A percentile compares a stretch with the other conserved stretches of the same genome.
These are phyloP conservation scores for Rhopalosiphum padi DNA, from an alignment of 1,140 invertebrate species.

Conservation along the genomic window DNA sequence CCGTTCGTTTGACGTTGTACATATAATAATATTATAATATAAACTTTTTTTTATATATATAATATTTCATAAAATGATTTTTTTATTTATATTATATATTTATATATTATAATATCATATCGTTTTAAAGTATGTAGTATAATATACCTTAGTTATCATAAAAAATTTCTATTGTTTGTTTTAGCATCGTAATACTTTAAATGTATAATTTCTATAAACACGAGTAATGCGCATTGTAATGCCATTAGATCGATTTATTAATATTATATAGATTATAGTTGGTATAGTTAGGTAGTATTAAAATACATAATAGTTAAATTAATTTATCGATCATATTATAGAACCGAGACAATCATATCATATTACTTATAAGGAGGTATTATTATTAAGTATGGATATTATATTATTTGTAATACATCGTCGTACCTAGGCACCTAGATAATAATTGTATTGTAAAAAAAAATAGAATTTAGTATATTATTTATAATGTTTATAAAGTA, in stretches of 20 bases:
- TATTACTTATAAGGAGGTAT: not conserved
- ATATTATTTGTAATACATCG: not conserved
- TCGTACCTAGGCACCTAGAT: not conserved
- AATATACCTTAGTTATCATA: not conserved
- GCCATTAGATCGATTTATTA: not conserved
- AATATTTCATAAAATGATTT: not conserved
- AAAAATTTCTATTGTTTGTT: not conserved
- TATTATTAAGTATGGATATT: not conserved
- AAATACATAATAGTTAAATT: not conserved
- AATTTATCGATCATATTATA: not conserved
- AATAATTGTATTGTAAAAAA: not conserved
- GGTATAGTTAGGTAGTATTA: not conserved
- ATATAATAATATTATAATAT: not conserved
- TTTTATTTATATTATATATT: not conserved
- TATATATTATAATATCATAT: not conserved
- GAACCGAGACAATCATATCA: constrained; percentile 49
- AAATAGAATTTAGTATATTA: not conserved
- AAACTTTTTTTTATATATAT: not conserved
- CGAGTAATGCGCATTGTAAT: not conserved
- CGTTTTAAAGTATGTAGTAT: not conserved
- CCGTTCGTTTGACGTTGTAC: not conserved
- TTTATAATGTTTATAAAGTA: not conserved
- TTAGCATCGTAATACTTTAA: not conserved
- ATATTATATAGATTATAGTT: not conserved
- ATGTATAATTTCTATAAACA: not conserved